Base-by-base conservation (phyloP, 2,888 invertebrate species). In the Ceriagrion tenellum region DNA sequence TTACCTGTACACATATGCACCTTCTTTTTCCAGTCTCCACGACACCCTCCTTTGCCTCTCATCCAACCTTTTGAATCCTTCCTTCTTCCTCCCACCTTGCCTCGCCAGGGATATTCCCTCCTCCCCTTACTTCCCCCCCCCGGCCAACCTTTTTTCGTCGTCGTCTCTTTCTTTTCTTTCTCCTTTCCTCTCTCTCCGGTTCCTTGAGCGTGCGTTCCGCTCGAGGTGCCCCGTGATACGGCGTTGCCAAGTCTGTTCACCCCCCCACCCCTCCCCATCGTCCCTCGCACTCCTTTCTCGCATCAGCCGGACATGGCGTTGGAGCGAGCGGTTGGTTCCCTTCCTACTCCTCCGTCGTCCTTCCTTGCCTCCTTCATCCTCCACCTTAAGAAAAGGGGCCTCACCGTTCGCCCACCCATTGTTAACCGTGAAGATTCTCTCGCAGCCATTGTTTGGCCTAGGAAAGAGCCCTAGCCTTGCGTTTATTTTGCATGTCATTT, bases 181-280 rank as follows among this genome's bases (percentile, higher is more conserved):
- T 74, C 26, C 47, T 35, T 30, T 91, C 74, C 16, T 30, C 26
- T 69, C 81, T 91, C 91, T 69, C 23, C 63, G 40, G 63, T 91
- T 93, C 93, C 93, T 93, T 69, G 93, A 69, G 93, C 59, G 69
- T 74, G 93, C 74, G 93, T 93, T 93, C 93, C 74, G 69, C 69
- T 93, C 59, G 93, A 93, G 93, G 93, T 93, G 69, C 47, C 93
- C 40, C 63, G 63, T 35, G 81, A 81, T 93, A n/a, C 93, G 69
- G 16, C n/a, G 74, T 93, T 93, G 93, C 93, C 93, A 93, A 63
- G 74, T 91, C 59, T 91, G n/a, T 20, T n/a, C n/a, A n/a, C n/a
- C 55, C 18, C 26, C 55, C 55, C n/a, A 6, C 18, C 18, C 90
- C 90, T 35, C 59, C 35, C 2, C n/a, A 2, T 0, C 35, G 30